phyloP scores from a whole-genome alignment of 2,113 vertebrate species.

The Gasterosteus nipponicus region DNA sequence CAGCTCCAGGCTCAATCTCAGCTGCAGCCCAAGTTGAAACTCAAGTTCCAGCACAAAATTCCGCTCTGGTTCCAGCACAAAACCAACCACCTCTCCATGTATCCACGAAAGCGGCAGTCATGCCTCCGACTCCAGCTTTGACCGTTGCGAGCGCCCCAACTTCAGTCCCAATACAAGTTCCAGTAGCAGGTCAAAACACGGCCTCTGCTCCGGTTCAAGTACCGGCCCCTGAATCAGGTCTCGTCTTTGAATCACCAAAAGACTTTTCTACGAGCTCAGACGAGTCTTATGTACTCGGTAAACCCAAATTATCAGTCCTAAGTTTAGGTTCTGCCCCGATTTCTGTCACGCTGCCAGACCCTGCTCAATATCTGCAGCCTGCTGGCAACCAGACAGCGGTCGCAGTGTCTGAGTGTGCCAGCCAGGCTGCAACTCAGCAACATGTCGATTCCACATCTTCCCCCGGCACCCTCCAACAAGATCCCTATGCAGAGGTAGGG shows the following conservation, averaged over 20 bases:
- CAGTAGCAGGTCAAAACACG: conserved; percentile 17
- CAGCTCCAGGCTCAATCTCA: conserved; percentile 19
- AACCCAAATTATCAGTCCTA: conserved; percentile 29
- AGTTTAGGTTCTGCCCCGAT: conserved; percentile 26
- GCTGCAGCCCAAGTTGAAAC: conserved; percentile 31
- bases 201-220: conserved; percentile 22
- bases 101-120: conserved; percentile 28
- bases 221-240: conserved; percentile 28
- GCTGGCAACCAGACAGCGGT: conserved; percentile 76
- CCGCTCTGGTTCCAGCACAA: conserved; percentile 40
- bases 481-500: conserved; percentile 72
- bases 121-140: conserved; percentile 26
- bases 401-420: conserved; percentile 63
- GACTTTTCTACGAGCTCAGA: conserved; percentile 37
- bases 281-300: neutral
- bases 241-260: conserved; percentile 41
- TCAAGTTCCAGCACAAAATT: conserved; percentile 39
- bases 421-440: conserved; percentile 77
- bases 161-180: conserved; percentile 35
- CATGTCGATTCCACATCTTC: conserved; percentile 54
- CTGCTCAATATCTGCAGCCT: conserved; percentile 72
- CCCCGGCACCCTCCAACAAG: conserved; percentile 57
- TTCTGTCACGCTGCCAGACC: conserved; percentile 34
- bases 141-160: conserved; percentile 10
- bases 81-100: conserved; percentile 38